These are phyloP conservation scores for Pempheris klunzingeri DNA, from an alignment of 2,797 vertebrate species.

Conservation along the genomic window DNA sequence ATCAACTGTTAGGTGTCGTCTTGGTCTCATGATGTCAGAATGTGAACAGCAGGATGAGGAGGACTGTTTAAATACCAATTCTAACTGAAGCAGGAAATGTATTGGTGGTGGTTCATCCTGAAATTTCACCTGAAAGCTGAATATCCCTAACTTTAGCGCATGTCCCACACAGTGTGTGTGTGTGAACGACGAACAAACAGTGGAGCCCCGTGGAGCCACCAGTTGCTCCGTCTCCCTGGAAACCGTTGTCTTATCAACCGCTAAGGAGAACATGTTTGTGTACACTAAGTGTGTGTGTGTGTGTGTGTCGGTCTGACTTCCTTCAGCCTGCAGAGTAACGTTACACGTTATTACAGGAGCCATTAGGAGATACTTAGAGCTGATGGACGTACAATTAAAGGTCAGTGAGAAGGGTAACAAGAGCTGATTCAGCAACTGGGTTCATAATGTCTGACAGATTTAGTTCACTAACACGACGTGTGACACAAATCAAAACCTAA, in stretches of 20 bases:
- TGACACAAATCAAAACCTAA: not conserved
- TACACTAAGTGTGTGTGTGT: not conserved
- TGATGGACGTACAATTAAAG: not conserved
- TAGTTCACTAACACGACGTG: not conserved
- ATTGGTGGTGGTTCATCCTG: too few species aligned
- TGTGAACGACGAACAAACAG: slow-evolving; percentile 33
- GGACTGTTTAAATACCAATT: too few species aligned
- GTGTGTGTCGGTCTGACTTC: too few species aligned
- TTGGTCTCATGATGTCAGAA: too few species aligned
- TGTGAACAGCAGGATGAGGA: too few species aligned
- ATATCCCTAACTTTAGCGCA: too few species aligned
- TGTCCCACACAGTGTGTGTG: too few species aligned
- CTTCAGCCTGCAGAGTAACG: too few species aligned
- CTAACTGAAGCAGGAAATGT: too few species aligned
- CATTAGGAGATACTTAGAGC: not conserved
- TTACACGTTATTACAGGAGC: not conserved
- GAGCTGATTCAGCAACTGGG: slow-evolving; percentile 19
- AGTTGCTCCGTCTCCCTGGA: slow-evolving; percentile 52
- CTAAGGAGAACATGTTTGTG: slow-evolving; percentile 2
- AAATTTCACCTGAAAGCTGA: too few species aligned
- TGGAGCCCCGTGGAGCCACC: slow-evolving; percentile 44
- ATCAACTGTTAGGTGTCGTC: too few species aligned
- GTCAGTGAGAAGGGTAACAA: slow-evolving; percentile 1
- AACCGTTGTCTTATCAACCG: slow-evolving; percentile 66
- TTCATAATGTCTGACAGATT: slow-evolving; percentile 38